Evolutionary conservation across 2,888 invertebrate species (phyloP), one percentile per base, ranked within the genome.

Genomic region (Lasioglossum marginatum): DNA sequence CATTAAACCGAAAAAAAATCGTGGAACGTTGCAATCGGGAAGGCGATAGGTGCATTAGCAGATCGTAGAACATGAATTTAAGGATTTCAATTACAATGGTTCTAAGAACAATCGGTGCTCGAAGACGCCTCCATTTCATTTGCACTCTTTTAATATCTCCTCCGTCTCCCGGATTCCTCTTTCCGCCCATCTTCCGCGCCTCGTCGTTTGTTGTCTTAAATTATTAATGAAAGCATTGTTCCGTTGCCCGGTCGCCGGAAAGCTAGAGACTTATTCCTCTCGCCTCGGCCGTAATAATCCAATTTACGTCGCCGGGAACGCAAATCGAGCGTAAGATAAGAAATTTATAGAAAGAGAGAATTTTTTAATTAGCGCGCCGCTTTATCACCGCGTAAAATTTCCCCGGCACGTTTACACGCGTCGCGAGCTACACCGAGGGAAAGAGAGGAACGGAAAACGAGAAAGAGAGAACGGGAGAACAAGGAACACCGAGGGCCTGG

Each of bases 211-310:
- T 82, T 79, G 82, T 68, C 82, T 74, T 57, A 81, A 81, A 82
- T 81, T 82, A 81, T 83, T 81, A 83, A 81, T 81, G 75, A 81
- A 81, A 75, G 82, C 81, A 76, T 83, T 83, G 75, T 82, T 75
- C 75, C 74, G 40, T 31, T 63, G 31, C 23, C 31, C 31, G 60
- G 74, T 75, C 40, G 66, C 34, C 66, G 37, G 57, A 60, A 71
- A 81, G 66, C 81, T 60, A 82, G 74, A 43, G 68, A 60, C 60
- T 57, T 70, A 37, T 48, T 27, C 70, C 74, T 48, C 45, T 57
- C 43, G 14, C 60, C 70, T 27, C 37, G 45, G 37, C 31, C 31
- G 81, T 83, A 83, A 81, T 83, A 83, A 81, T 83, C 81, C 82
- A 81, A 75, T 83, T 81, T 75, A 71, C 75, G 82, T 60, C 81